Conservation (phyloP, 2,797 vertebrate species). For the Lithobates sylvaticus region DNA sequence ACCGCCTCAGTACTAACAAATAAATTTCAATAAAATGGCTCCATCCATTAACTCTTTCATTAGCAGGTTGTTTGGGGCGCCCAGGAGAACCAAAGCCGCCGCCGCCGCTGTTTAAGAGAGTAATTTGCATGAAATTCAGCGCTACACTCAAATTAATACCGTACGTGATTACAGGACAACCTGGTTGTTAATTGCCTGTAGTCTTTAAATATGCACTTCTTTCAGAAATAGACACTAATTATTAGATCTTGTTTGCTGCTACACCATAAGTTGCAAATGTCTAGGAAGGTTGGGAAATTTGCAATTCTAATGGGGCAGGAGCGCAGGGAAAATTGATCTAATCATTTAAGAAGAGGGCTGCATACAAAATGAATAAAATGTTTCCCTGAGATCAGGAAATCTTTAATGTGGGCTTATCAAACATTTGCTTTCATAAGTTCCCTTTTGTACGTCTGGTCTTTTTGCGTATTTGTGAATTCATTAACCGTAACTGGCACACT, state of each 20-base stretch:
- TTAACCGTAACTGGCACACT: slow-evolving; percentile 5
- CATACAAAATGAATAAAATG: slow-evolving; percentile 59
- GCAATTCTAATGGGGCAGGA: slow-evolving; percentile 85
- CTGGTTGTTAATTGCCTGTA: slow-evolving; percentile 79
- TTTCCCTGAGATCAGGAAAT: slow-evolving; percentile 58
- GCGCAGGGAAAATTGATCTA: slow-evolving; percentile 79
- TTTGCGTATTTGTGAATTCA: slow-evolving; percentile 35
- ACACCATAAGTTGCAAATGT: slow-evolving; percentile 80
- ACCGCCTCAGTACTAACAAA: slow-evolving; percentile 54
- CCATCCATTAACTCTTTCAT: slow-evolving; percentile 56
- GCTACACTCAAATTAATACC: slow-evolving; percentile 69
- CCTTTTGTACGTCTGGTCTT: slow-evolving; percentile 54
- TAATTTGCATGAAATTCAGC: slow-evolving; percentile 75
- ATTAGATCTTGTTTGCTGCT: slow-evolving; percentile 82
- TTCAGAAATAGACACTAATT: slow-evolving; percentile 86
- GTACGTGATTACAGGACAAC: slow-evolving; percentile 81
- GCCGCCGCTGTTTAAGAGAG: slow-evolving; percentile 72
- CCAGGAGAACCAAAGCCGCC: slow-evolving; percentile 61
- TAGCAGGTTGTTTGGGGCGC: neutral
- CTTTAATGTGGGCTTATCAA: slow-evolving; percentile 62
- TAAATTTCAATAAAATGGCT: slow-evolving; percentile 54
- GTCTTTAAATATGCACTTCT: slow-evolving; percentile 82
- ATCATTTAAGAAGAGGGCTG: slow-evolving; percentile 75
- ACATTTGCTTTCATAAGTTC: slow-evolving; percentile 58
- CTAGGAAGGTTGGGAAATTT: slow-evolving; percentile 75